Base-by-base conservation (phyloP, 2,888 invertebrate species). In the Cistogaster globosa region DNA sequence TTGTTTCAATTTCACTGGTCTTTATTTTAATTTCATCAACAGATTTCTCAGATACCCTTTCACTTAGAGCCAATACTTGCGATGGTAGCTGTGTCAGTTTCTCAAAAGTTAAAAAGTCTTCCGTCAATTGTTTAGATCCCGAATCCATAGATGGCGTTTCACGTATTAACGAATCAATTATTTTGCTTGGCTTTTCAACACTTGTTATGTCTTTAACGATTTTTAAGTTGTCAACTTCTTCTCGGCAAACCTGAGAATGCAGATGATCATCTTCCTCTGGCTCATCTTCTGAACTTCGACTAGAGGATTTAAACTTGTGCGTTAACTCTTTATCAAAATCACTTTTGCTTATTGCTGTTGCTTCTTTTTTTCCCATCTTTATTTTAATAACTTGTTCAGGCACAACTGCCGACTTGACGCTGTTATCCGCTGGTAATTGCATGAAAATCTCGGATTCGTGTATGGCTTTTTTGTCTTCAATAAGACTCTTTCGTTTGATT, bases 401-500 rank as follows among this genome's bases (percentile, higher is more conserved):
- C 9, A 92, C 90, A 20, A 90, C 88, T 0, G 91, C 87, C 16
- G 92, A 91, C 86, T 92, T 93, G 9, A 93, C 92, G 22, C 92
- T 91, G 80, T 93, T 93, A 80, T 93, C 93, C 32, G 91, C 91
- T 32, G 93, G 92, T 86, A 92, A 89, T 84, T 93, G 93, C 89
- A 93, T 90, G 86, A 92, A 88, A 55, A 93, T 93, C 86, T 93
- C 93, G 18, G 93, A 93, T 81, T 93, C 93, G 45, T 93, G 93
- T 22, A 91, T 90, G 0, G 93, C 93, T 83, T 92, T 92, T 65
- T 92, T 93, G 65, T 93, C 93, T 84, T 93, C 93, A 65, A 93
- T 93, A 22, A 93, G 88, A 75, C 93, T 96, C 93, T 96, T 96
- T 67, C 95, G 94, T 90, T 94, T 95, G 45, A 95, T 95, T 91